These are phyloP conservation scores for Sciaenops ocellatus DNA, from an alignment of 2,797 vertebrate species.

Conservation along the genomic window DNA sequence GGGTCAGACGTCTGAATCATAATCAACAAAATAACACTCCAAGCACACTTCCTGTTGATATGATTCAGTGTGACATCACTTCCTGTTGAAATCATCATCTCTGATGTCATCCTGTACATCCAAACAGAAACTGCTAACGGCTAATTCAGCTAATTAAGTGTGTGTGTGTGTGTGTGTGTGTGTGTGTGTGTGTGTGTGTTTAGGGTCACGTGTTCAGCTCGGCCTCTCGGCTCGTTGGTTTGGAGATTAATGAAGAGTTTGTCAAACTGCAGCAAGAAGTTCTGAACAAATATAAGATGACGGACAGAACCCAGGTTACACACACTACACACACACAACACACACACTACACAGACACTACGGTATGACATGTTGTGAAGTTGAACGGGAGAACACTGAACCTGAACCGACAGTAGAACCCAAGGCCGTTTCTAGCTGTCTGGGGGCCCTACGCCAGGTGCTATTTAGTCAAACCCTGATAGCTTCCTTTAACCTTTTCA, in stretches of 20 bases:
- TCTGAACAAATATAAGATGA: conserved; percentile 89
- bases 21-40: no score
- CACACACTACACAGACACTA: background rate
- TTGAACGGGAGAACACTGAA: background rate
- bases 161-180: conserved; percentile 5
- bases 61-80: no score
- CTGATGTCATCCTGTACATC: no score
- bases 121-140: no score
- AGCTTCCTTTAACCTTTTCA: no score
- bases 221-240: conserved; percentile 87
- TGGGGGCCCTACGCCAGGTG: no score
- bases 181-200: conserved; percentile 12
- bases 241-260: conserved; percentile 94
- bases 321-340: background rate
- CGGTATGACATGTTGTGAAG: background rate
- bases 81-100: no score
- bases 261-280: conserved; percentile 90
- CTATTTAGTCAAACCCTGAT: no score
- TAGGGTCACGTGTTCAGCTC: conserved; percentile 94
- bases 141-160: background rate
- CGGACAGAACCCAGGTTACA: conserved; percentile 90
- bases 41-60: no score
- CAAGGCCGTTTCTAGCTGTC: background rate
- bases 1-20: no score
- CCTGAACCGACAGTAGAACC: no score